Conservation (phyloP, 2,888 invertebrate genomes). For the Cheilosia grossa region DNA sequence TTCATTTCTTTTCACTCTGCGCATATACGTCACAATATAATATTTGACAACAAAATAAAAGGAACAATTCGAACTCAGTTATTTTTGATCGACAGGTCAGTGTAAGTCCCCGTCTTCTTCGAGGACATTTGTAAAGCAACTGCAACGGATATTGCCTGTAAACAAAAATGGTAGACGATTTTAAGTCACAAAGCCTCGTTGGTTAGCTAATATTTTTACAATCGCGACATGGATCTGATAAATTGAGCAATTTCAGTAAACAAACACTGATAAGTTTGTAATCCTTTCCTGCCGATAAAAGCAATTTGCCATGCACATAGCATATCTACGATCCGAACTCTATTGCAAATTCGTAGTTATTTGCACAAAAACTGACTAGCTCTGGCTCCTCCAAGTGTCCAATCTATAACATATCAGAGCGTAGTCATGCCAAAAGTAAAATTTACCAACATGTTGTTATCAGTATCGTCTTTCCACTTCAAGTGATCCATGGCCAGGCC, state of each 20-base stretch:
- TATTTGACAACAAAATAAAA: no score
- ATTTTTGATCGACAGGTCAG: no score
- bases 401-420: constrained; percentile 11
- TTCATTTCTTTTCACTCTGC: no score
- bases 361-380: constrained; percentile 20
- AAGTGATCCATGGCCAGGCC: constrained; percentile 70
- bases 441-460: constrained; percentile 34
- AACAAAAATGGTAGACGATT: no score
- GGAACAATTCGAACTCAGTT: no score
- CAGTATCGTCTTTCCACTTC: constrained; percentile 60
- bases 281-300: constrained; percentile 50
- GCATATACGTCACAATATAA: no score
- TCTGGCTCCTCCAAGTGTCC: constrained; percentile 39
- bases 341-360: constrained; percentile 43
- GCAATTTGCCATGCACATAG: constrained; percentile 22
- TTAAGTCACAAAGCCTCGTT: neutral
- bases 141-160: no score
- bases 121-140: no score
- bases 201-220: neutral
- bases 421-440: constrained; percentile 6
- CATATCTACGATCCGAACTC: constrained; percentile 22
- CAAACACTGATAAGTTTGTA: constrained; percentile 43
- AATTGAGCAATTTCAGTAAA: constrained; percentile 40
- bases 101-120: no score
- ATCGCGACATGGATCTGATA: neutral